Evolutionary conservation across 2,113 vertebrate genomes (phyloP).

Genomic region (Climacteris rufus): DNA sequence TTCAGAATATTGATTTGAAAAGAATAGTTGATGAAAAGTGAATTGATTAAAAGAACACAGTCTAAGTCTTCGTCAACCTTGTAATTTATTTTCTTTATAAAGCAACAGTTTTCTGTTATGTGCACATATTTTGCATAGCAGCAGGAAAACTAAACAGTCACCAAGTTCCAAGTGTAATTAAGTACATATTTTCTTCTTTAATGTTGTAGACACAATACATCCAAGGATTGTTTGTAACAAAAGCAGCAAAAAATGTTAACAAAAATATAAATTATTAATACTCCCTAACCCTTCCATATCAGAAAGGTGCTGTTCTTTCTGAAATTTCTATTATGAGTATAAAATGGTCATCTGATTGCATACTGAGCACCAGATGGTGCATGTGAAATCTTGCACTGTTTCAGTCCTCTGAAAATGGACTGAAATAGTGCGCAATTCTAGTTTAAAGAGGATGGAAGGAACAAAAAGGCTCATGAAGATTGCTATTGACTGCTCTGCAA

Average conservation of each 20-base stretch:
- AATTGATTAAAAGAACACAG: neutral
- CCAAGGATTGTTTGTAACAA: neutral
- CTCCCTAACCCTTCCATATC: neutral
- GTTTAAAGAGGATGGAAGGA: neutral
- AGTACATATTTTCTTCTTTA: neutral
- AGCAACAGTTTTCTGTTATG: neutral
- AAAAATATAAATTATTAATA: neutral
- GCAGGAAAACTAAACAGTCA: neutral
- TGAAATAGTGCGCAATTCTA: neutral
- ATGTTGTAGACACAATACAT: neutral
- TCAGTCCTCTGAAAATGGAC: neutral
- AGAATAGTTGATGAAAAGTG: neutral
- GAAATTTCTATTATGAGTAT: neutral
- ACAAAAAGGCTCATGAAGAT: neutral
- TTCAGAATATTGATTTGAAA: neutral
- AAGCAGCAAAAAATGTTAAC: neutral
- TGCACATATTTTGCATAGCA: neutral
- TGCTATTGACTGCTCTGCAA: constrained; percentile 1
- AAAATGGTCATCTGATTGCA: neutral
- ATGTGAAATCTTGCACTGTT: neutral
- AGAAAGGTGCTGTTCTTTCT: neutral
- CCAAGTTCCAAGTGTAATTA: neutral
- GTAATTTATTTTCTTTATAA: neutral
- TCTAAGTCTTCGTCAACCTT: neutral
- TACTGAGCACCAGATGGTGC: neutral